Evolutionary conservation across 2,113 vertebrate species (phyloP), one percentile per base, ranked within the genome.

Genomic region (Pelecanus crispus): DNA sequence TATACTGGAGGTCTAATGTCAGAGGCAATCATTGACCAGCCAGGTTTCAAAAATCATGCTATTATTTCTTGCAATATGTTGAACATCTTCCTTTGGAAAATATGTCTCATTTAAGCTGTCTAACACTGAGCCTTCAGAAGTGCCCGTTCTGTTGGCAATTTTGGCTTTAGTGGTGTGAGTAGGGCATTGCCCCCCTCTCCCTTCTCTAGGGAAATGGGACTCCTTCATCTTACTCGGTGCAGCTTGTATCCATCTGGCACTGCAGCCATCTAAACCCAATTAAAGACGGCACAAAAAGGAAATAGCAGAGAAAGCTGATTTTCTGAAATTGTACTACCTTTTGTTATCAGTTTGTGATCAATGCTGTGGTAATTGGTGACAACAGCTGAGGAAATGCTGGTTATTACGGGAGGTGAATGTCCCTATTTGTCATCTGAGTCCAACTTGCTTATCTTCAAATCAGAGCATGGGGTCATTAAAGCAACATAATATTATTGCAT

Each of bases 361-460:
- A 28, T 34, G 85, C n/a, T 56, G 19, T 73, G 50, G 84, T 92
- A 95, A 94, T 88, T 96, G 79, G 85, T 92, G 81, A 82, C 67
- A 90, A 77, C 44, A 62, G 85, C 90, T 73, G 88, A 96, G 85
- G 92, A 95, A 95, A 82, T 90, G 71, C 62, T 56, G 75, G 74
- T 90, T 96, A 90, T 93, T 96, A 70, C 29, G 58, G 85, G 75
- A 85, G 59, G 32, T 77, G 79, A 94, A 88, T 70, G 79, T 89
- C 70, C 36, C 66, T 94, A 68, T 96, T 73, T 94, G 67, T 96
- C 81, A 93, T 90, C 90, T 66, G 78, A 91, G 85, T 93, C 87
- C 93, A 91, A 42, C 90, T 92, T 88, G 49, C 90, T 92, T 86
- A 86, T 85, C 95, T 90, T 96, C 79, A 92, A 77, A 80, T 70